Base-by-base conservation (phyloP, 2,888 invertebrate species). In the Osmoderma eremita region DNA sequence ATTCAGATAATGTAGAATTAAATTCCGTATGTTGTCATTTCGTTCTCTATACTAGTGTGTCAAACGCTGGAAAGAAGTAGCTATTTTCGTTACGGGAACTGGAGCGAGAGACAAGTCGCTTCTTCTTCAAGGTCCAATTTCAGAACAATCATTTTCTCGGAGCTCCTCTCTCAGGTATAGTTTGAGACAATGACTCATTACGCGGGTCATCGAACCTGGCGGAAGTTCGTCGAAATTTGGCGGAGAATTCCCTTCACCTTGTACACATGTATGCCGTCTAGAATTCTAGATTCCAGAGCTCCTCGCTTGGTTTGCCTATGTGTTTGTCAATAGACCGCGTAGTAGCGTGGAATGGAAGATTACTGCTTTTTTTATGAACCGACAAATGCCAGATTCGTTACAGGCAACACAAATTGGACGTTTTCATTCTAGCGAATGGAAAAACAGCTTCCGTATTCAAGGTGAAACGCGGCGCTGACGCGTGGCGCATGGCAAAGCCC, bases 171-270 rank as follows among this genome's bases (percentile, higher is more conserved):
- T 61, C 36, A 61, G 30, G 45, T 36, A 53, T 53, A 12, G 45
- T 45, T 51, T 24, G 20, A 45, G 41, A 61, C 58, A 45, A 61
- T 61, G 15, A 30, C 12, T 41, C 20, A 56, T 56, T 56, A 41
- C 20, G 42, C 42, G 58, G 58, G 58, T 61, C 48, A 45, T 61
- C 30, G 58, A 61, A 61, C 58, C 30, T 17, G 15, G 41, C 58
- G 58, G 58, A 61, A 61, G 58, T 45, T 48, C 30, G 58, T 10
- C 58, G 36, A 48, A 61, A 61, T 61, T 61, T 45, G 48, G 30
- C 45, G 30, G 42, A 18, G 24, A 42, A 54, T 30, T 45, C 45
- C 58, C 48, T 61, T 61, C 58, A 61, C 48, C 36, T 22, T 45
- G 30, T 24, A 48, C 56, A 51, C 50, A 30, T 24, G 30, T 30